Conservation (phyloP, 2,888 invertebrate genomes). For the Mythimna pallens region DNA sequence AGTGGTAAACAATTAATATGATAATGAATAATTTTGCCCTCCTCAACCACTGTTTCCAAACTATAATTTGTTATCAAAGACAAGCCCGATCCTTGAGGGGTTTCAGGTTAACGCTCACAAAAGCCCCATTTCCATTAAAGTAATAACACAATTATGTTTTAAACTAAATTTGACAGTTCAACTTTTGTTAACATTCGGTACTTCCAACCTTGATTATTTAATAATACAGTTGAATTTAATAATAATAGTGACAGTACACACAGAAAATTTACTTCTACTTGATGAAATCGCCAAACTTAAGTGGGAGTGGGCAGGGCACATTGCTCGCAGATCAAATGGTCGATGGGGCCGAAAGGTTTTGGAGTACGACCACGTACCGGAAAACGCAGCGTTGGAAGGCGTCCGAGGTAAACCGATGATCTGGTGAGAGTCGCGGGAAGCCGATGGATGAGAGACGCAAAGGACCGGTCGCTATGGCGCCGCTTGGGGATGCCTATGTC, state of each 20-base stretch:
- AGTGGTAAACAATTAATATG: not conserved
- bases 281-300: too few species aligned
- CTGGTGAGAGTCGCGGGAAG: too few species aligned
- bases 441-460: too few species aligned
- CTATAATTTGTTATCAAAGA: not conserved
- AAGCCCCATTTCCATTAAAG: not conserved
- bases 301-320: too few species aligned
- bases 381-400: too few species aligned
- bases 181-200: slow-evolving; percentile 4
- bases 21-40: not conserved
- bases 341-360: too few species aligned
- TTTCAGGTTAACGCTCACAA: slow-evolving; percentile 1
- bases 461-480: too few species aligned
- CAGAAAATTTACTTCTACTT: too few species aligned
- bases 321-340: too few species aligned
- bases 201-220: not conserved
- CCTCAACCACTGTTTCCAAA: not conserved
- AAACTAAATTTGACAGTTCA: not conserved
- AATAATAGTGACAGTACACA: not conserved
- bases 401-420: too few species aligned
- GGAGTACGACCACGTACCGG: too few species aligned
- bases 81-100: not conserved
- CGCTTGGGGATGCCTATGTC: too few species aligned
- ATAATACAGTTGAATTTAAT: slow-evolving; percentile 3
- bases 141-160: slow-evolving; percentile 1